phyloP scores from a whole-genome alignment of 2,888 invertebrate species.

The Pyrrhosoma nymphula region DNA sequence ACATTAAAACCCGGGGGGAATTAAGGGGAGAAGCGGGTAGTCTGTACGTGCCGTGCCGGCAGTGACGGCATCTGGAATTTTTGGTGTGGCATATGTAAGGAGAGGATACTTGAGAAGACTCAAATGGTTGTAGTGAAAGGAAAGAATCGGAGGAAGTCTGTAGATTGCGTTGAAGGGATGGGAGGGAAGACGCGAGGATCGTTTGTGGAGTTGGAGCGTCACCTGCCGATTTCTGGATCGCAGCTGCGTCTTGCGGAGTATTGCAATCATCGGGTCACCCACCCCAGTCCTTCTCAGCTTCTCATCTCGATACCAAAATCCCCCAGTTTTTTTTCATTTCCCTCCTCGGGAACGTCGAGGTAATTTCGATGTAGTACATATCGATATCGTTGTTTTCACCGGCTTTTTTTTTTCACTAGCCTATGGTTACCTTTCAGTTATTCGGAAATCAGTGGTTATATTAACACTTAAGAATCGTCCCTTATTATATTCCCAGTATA shows the following conservation, averaged over 20 bases:
- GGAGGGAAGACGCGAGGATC: background rate
- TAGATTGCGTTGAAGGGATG: background rate
- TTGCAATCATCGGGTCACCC: background rate
- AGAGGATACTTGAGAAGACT: no score
- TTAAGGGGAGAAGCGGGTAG: background rate
- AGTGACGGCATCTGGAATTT: background rate
- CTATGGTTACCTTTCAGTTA: no score
- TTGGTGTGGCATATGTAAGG: background rate
- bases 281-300: background rate
- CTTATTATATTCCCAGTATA: no score
- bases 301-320: background rate
- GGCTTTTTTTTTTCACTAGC: no score
- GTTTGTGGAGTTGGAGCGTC: background rate
- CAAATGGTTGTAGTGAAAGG: no score
- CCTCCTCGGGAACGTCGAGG: background rate
- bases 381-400: no score
- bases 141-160: background rate
- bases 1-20: background rate
- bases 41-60: no score
- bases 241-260: slow-evolving; percentile 11
- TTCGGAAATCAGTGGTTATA: no score
- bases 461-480: no score
- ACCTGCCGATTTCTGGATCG: slow-evolving; percentile 1
- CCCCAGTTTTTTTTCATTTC: background rate
- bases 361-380: no score